Evolutionary conservation across 2,113 vertebrate species (phyloP).

Genomic region (Echinops telfairi): DNA sequence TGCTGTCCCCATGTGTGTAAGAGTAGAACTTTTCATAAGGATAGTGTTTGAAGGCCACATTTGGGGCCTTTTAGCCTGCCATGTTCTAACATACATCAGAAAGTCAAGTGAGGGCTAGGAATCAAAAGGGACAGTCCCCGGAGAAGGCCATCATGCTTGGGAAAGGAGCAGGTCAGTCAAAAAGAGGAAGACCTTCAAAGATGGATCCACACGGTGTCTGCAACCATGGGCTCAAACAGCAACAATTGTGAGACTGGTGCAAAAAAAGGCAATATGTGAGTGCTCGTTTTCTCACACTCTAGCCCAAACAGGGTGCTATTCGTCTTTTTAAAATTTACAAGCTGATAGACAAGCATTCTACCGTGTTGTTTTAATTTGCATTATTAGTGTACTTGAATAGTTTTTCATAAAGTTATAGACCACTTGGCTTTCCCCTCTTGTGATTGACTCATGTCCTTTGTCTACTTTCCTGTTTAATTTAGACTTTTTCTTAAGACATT

Average conservation of each 20-base stretch:
- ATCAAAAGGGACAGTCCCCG: too few relatives aligned
- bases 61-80: too few relatives aligned
- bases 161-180: too few relatives aligned
- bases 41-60: too few relatives aligned
- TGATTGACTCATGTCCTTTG: conserved; percentile 30
- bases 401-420: not conserved
- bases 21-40: not conserved
- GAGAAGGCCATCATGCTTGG: too few relatives aligned
- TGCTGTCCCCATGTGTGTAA: not conserved
- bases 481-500: conserved; percentile 50
- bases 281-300: conserved; percentile 4
- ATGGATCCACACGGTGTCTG: too few relatives aligned
- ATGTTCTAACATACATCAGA: too few relatives aligned
- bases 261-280: not conserved
- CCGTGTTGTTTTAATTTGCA: conserved; percentile 48
- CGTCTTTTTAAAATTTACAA: conserved; percentile 23
- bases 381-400: conserved; percentile 28
- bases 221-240: too few relatives aligned
- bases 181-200: too few relatives aligned
- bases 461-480: conserved; percentile 44
- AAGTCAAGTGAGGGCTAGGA: too few relatives aligned
- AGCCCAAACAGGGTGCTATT: not conserved
- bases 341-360: conserved; percentile 25
- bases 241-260: too few relatives aligned
- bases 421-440: conserved; percentile 46